Evolutionary conservation across 2,113 vertebrate species (phyloP), one percentile per base, ranked within the genome.

Genomic region (Tragelaphus strepsiceros): DNA sequence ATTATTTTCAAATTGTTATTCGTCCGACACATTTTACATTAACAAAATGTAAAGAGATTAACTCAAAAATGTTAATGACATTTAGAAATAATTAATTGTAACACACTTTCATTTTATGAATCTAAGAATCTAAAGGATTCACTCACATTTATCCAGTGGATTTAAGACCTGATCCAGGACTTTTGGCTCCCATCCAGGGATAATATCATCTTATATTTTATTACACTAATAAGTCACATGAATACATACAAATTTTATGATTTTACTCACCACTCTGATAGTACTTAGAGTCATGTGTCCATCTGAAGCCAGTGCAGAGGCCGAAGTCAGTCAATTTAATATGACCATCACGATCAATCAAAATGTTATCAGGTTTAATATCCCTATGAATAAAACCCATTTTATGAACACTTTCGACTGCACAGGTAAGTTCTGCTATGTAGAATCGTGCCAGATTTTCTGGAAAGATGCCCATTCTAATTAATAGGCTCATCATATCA

Each of bases 301-400:
- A 99, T 96, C 99, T 99, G 98, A 99, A 99, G 81, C 99, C 99
- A 7, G 99, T 99, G 98, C 99, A 99, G 88, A 99, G 99, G 78
- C 99, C 99, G 0, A 99, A 99, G 99, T 99, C 99, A 5, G 99
- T 99, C 98, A 99, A 97, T 98, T 99, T 99, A 97, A 99, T 99
- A 94, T 99, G 99, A 96, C 99, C 99, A 92, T 99, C 99, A 6
- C 99, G 98, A 98, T 99, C 99, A 96, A 99, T 99, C 97, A 99
- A 99, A 98, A 99, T 99, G 98, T 99, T 99, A 97, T 99, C 99
- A 6, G 99, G 99, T 98, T 99, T 99, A 99, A 99, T 99, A 99
- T 99, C 99, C 85, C 99, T 99, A 98, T 99, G 99, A 98, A 99
- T 99, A 99, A 99, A 99, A 98, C 99, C 99, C 99, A 99, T 99